Evolutionary conservation across 1,140 invertebrate species (phyloP), one percentile per base, ranked within the genome.

Genomic region (Propsilocerus akamusi): DNA sequence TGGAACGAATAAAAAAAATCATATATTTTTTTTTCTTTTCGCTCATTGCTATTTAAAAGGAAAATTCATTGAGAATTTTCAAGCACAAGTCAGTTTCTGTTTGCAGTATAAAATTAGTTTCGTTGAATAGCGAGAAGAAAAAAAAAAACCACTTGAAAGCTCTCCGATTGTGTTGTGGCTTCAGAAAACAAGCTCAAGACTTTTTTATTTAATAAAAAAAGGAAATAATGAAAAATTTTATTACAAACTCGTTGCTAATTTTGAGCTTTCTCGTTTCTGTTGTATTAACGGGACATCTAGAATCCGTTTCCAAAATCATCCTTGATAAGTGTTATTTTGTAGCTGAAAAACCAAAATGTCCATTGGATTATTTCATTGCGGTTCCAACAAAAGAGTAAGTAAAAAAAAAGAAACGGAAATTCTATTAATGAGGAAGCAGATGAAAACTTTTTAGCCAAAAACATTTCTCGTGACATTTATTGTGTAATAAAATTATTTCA

Each of bases 191-290:
- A 7, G 28, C 11, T n/a, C n/a, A n/a, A n/a, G n/a, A n/a, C n/a
- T n/a, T n/a, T n/a, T n/a, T n/a, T n/a, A n/a, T 30, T 30, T 10
- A 3, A 14, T 20, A 20, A 7, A 20, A 41, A 41, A 41, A 20
- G 17, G 22, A n/a, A 41, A 41, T 17, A 17, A 41, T 41, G 34
- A 41, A 41, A 41, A 41, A 20, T 41, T 41, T 41, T 41, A 41
- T 30, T 8, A 30, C 28, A 30, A 11, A 11, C n/a, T 30, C 34
- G 22, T 14, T 5, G 34, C 34, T 41, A 41, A 41, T 41, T 41
- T 41, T 41, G 11, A 17, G 34, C 34, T 41, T 41, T 17, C 4
- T 41, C 34, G 14, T 41, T 41, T 20, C 17, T 41, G 34, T n/a
- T 41, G 34, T 20, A 6, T 10, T 41, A 20, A 10, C 17, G 11